Conservation (phyloP, 2,888 invertebrate genomes). For the Cheilosia scutellata region DNA sequence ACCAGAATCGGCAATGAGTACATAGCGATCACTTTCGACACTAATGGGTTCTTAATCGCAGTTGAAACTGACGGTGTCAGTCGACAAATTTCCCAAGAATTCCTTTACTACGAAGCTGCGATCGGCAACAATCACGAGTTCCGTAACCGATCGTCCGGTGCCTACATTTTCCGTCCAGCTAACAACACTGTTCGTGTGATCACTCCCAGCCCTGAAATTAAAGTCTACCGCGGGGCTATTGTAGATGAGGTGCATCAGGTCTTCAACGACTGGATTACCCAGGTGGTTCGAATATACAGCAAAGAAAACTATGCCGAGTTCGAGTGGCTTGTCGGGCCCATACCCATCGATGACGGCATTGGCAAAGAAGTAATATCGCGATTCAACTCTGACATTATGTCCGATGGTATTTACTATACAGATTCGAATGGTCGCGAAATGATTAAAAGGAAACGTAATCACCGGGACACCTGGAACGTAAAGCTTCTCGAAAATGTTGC, state of each 20-base stretch:
- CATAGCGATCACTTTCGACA: slow-evolving; percentile 84
- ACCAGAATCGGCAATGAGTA: slow-evolving; percentile 84
- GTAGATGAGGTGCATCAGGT: slow-evolving; percentile 88
- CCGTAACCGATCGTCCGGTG: slow-evolving; percentile 92
- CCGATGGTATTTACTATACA: slow-evolving; percentile 91
- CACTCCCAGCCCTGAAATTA: slow-evolving; percentile 62
- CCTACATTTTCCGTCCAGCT: slow-evolving; percentile 94
- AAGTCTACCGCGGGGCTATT: slow-evolving; percentile 85
- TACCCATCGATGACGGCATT: slow-evolving; percentile 86
- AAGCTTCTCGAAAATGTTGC: slow-evolving; percentile 89
- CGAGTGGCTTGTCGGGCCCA: slow-evolving; percentile 92
- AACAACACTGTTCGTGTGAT: slow-evolving; percentile 78
- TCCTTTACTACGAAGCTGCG: slow-evolving; percentile 90
- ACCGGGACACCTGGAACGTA: slow-evolving; percentile 90
- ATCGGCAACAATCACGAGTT: slow-evolving; percentile 86
- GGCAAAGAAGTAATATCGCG: slow-evolving; percentile 94
- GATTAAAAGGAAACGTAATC: slow-evolving; percentile 87
- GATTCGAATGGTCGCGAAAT: slow-evolving; percentile 97
- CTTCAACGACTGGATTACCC: slow-evolving; percentile 89
- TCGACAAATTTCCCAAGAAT: slow-evolving; percentile 86
- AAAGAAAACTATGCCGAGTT: slow-evolving; percentile 87
- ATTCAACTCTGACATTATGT: slow-evolving; percentile 88
- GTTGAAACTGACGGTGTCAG: slow-evolving; percentile 84
- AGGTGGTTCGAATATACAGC: slow-evolving; percentile 89
- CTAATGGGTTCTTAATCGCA: slow-evolving; percentile 87